Conservation (phyloP, 2,797 vertebrate species). For the Champsocephalus esox region DNA sequence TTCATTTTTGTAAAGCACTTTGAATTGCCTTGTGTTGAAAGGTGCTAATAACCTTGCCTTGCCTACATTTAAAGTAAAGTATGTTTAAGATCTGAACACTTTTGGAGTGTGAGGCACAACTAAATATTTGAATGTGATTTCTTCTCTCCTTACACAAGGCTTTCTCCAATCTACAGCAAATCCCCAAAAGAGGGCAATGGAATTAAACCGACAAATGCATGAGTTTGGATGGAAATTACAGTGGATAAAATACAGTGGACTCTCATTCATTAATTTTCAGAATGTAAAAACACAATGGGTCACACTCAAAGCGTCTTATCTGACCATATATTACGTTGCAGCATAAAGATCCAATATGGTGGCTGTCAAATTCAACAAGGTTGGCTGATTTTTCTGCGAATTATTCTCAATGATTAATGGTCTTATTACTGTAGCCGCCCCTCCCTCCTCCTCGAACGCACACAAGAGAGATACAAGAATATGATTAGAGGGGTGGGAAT, state of each 20-base stretch:
- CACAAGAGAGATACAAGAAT: slow-evolving; percentile 71
- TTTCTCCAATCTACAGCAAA: slow-evolving; percentile 1
- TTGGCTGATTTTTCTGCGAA: slow-evolving; percentile 70
- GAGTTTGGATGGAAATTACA: slow-evolving; percentile 22
- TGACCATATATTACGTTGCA: slow-evolving; percentile 63
- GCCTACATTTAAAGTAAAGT: slow-evolving; percentile 3
- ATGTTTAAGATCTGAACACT: slow-evolving; percentile 12
- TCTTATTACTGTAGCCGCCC: slow-evolving; percentile 71
- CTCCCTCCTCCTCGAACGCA: slow-evolving; percentile 63
- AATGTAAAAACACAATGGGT: slow-evolving; percentile 48
- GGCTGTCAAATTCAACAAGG: slow-evolving; percentile 77
- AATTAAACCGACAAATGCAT: slow-evolving; percentile 6
- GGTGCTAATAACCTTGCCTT: too few species aligned
- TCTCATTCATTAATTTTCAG: slow-evolving; percentile 35
- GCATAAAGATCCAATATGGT: slow-evolving; percentile 67
- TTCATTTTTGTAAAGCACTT: too few species aligned
- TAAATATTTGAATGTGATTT: not conserved
- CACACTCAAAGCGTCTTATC: slow-evolving; percentile 66
- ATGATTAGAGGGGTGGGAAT: slow-evolving; percentile 64
- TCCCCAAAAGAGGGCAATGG: not conserved
- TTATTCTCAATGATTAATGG: slow-evolving; percentile 79
- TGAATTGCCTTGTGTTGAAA: too few species aligned
- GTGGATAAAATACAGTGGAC: slow-evolving; percentile 5
- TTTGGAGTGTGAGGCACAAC: not conserved
- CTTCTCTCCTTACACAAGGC: not conserved